phyloP scores from a whole-genome alignment of 2,888 invertebrate genomes.

The Catocala sponsa region DNA sequence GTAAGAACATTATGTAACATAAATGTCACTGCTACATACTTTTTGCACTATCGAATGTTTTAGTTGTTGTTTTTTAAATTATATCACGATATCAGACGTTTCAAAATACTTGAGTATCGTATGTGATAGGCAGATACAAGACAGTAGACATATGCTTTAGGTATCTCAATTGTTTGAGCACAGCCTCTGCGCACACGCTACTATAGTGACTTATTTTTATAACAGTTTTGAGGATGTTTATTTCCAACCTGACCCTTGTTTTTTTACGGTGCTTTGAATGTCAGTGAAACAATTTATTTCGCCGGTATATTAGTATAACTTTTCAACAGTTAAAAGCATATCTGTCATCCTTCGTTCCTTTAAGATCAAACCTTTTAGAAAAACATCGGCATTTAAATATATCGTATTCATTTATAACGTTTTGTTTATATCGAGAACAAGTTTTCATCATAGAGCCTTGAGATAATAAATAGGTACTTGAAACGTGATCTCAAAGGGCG shows the following conservation, averaged over 20 bases:
- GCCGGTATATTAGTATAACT: neutral
- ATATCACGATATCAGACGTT: too few relatives aligned
- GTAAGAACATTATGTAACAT: conserved; percentile 33
- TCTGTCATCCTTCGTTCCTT: conserved; percentile 1
- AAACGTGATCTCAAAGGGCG: conserved; percentile 11
- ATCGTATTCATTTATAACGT: neutral
- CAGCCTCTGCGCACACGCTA: too few relatives aligned
- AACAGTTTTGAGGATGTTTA: too few relatives aligned
- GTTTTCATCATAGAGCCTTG: conserved; percentile 15
- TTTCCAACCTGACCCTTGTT: neutral
- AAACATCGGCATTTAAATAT: neutral
- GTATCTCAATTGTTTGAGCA: too few relatives aligned
- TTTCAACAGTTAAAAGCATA: conserved; percentile 1
- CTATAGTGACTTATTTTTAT: too few relatives aligned
- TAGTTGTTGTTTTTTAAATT: neutral
- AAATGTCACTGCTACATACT: conserved; percentile 20
- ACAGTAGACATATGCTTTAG: too few relatives aligned
- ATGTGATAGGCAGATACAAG: too few relatives aligned
- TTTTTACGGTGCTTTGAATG: neutral
- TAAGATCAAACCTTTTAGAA: neutral
- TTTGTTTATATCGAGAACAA: conserved; percentile 9
- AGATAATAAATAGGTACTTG: conserved; percentile 8
- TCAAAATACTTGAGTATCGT: too few relatives aligned
- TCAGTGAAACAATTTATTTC: conserved; percentile 4
- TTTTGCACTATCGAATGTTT: neutral